Percentiles rank a stretch among this genome's conserved stretches.
These are phyloP conservation scores for Drosophila truncata DNA, from an alignment of 1,140 invertebrate species.

Conservation along the genomic window DNA sequence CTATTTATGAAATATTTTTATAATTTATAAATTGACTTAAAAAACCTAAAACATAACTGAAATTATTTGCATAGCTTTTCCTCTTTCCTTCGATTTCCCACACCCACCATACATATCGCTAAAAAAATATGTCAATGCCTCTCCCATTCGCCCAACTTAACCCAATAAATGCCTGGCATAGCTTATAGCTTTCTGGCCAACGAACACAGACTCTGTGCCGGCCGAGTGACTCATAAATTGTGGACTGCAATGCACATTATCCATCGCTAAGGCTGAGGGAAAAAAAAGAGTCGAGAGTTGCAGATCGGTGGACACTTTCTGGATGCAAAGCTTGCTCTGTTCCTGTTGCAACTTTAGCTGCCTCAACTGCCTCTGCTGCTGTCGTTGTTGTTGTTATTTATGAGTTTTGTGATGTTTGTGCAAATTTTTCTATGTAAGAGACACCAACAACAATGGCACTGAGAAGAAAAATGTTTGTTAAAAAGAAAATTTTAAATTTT, in stretches of 20 bases:
- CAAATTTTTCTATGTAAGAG: conserved; percentile 80
- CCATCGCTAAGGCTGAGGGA: conserved; percentile 29
- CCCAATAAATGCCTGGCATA: conserved; percentile 77
- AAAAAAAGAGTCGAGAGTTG: conserved; percentile 47
- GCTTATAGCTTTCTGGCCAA: conserved; percentile 41
- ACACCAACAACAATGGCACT: conserved; percentile 21
- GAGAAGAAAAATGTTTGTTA: background rate
- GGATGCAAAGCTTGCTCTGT: conserved; percentile 25
- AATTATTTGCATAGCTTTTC: too few species aligned
- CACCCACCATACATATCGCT: background rate
- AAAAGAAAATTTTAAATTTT: background rate
- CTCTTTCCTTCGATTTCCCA: conserved; percentile 36
- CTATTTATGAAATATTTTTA: too few species aligned
- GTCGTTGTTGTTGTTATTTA: conserved; percentile 76
- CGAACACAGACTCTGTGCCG: conserved; percentile 19
- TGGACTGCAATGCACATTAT: conserved; percentile 75
- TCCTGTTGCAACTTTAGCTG: conserved; percentile 14
- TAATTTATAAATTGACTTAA: too few species aligned
- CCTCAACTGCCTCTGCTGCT: conserved; percentile 12
- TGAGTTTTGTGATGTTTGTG: conserved; percentile 83
- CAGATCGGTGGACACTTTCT: conserved; percentile 72
- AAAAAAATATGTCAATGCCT: conserved; percentile 45
- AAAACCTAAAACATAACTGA: background rate
- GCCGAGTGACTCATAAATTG: conserved; percentile 76
- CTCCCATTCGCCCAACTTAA: conserved; percentile 61